These are phyloP conservation scores for Daktulosphaira vitifoliae DNA, from an alignment of 1,140 invertebrate species.

Conservation along the genomic window DNA sequence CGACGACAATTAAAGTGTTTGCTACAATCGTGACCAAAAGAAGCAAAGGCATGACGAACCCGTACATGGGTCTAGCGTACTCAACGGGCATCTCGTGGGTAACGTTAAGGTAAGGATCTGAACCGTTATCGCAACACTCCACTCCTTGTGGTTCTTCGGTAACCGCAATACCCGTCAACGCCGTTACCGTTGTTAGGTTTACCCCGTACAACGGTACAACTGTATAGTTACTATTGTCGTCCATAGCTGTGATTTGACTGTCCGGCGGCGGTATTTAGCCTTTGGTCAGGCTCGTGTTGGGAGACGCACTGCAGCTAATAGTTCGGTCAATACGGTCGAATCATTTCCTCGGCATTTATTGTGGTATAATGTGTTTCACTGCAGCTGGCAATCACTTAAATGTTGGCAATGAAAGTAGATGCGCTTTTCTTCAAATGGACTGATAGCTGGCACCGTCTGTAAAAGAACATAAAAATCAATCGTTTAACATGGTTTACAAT, in stretches of 20 bases:
- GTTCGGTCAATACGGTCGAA: no score
- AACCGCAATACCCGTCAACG: background rate
- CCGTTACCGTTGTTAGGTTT: background rate
- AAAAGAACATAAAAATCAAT: no score
- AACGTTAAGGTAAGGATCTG: conserved; percentile 49
- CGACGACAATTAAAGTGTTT: conserved; percentile 79
- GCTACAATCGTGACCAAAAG: conserved; percentile 80
- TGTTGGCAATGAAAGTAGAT: no score
- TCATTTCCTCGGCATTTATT: no score
- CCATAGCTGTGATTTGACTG: background rate
- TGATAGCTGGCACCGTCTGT: no score
- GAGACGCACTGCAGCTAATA: no score
- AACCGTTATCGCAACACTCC: background rate
- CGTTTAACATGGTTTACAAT: no score
- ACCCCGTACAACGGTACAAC: background rate
- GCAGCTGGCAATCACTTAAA: no score
- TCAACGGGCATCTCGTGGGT: conserved; percentile 57
- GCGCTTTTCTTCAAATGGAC: no score
- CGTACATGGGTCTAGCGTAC: conserved; percentile 58
- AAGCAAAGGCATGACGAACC: conserved; percentile 73
- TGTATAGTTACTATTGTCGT: background rate
- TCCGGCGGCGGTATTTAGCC: no score
- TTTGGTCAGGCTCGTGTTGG: no score
- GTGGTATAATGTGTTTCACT: no score
- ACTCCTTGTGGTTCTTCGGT: background rate